These are phyloP conservation scores for Thripadectes ignobilis DNA, from an alignment of 2,797 vertebrate species.

Conservation along the genomic window DNA sequence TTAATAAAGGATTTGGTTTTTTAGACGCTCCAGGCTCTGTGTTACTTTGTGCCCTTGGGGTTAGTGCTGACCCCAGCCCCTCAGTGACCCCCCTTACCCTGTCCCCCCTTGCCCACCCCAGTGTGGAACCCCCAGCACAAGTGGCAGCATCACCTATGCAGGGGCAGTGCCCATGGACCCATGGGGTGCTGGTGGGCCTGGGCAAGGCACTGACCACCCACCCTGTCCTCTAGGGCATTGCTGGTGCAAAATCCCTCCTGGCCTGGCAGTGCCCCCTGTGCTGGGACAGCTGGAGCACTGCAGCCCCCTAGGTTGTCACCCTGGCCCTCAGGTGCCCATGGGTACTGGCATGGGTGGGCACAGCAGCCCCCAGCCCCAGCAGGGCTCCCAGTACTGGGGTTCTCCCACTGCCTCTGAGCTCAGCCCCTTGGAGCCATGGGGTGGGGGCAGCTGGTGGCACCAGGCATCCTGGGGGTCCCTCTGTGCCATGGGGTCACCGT, in stretches of 20 bases:
- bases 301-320: neutral
- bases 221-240: neutral
- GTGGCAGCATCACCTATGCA: neutral
- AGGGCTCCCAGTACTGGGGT: neutral
- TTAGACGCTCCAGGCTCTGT: neutral
- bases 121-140: neutral
- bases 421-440: neutral
- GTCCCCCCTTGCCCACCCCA: fast-evolving
- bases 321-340: neutral
- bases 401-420: neutral
- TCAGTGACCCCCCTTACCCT: neutral
- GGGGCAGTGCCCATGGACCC: neutral
- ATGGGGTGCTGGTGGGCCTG: no score
- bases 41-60: neutral
- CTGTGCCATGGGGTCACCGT: neutral
- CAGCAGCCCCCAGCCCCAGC: neutral
- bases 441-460: neutral
- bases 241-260: neutral
- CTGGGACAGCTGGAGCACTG: neutral
- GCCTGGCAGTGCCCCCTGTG: neutral
- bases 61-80: fast-evolving
- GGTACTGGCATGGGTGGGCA: neutral
- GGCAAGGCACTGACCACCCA: neutral
- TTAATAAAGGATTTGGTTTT: slow-evolving; percentile 52
- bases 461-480: neutral